Percentiles rank a stretch among this genome's conserved stretches.
These are phyloP conservation scores for Trachythela sp. DNA, from an alignment of 64 coral and sea anemone species.

Conservation along the genomic window DNA sequence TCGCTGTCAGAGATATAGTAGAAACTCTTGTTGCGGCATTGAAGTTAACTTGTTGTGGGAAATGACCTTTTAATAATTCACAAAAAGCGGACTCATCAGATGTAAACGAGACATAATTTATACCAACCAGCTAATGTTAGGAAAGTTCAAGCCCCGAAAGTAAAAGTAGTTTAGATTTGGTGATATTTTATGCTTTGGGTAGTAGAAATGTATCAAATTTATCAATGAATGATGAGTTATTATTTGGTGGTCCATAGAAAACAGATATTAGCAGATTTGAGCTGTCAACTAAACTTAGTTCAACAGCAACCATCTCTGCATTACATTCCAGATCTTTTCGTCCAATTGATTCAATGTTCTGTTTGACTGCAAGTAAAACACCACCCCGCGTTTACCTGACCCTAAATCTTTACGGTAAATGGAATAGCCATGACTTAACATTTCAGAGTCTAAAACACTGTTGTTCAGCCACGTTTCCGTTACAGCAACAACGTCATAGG, in stretches of 20 bases:
- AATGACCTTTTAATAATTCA: background rate
- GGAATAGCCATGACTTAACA: background rate
- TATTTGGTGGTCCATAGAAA: background rate
- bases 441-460: slow-evolving; percentile 17
- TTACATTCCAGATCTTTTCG: background rate
- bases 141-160: background rate
- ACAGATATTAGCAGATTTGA: background rate
- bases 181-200: background rate
- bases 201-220: background rate
- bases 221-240: background rate
- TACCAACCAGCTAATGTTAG: background rate
- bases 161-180: background rate
- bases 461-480: slow-evolving; percentile 40
- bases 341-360: background rate
- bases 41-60: slow-evolving; percentile 26
- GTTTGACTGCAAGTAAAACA: background rate
- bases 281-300: background rate
- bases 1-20: background rate
- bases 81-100: background rate
- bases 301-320: background rate
- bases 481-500: slow-evolving; percentile 42
- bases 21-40: too few relatives aligned
- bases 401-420: background rate
- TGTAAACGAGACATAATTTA: background rate
- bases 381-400: background rate